Percentiles rank a stretch among this genome's conserved stretches.
Conservation (phyloP, 2,113 vertebrate species). For the Agelaius tricolor region DNA sequence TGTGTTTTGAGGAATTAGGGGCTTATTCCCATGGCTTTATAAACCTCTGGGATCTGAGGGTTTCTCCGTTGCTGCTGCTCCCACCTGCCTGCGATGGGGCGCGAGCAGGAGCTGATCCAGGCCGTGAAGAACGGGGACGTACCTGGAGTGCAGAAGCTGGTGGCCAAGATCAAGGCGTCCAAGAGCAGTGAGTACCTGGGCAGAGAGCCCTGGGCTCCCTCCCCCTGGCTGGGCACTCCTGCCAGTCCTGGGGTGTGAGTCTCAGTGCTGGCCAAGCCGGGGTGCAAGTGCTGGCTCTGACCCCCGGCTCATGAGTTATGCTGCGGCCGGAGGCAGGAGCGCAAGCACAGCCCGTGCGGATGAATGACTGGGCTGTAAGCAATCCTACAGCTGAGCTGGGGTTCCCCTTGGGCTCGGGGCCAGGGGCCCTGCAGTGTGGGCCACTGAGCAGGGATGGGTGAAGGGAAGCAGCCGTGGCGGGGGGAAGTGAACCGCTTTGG, state of each 20-base stretch:
- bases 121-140: conserved; percentile 81
- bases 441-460: background rate
- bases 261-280: fast-evolving
- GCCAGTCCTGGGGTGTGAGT: fast-evolving
- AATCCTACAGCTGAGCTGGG: background rate
- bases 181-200: conserved; percentile 77
- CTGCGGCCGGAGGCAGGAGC: fast-evolving
- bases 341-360: background rate
- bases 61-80: fast-evolving
- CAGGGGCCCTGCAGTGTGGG: background rate
- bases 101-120: conserved; percentile 80
- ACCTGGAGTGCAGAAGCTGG: conserved; percentile 77
- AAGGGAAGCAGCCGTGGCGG: background rate
- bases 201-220: background rate
- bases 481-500: background rate
- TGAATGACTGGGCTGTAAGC: background rate
- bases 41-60: background rate
- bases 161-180: conserved; percentile 80
- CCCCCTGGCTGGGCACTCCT: fast-evolving
- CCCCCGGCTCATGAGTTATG: fast-evolving
- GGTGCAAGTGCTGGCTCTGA: background rate
- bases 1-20: background rate
- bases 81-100: conserved; percentile 71
- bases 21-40: conserved; percentile 47
- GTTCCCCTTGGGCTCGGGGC: background rate